Evolutionary conservation across 2,797 vertebrate genomes (phyloP), one percentile per base, ranked within the genome.

Genomic region (Xenopus petersii): DNA sequence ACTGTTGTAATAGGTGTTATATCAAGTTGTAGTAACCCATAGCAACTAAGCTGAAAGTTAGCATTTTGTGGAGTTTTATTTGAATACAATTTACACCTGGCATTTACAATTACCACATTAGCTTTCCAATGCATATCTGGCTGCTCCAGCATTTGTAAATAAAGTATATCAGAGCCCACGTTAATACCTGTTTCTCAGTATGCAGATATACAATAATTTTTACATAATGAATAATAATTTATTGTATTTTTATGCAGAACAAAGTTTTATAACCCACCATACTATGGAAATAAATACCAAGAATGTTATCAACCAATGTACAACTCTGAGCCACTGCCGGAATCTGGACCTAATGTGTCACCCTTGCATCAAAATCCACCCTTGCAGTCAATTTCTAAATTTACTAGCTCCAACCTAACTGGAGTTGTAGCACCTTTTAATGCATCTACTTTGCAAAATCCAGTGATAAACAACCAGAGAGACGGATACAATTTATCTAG

Each of bases 221-320:
- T 56, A 56, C 54, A 6, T 16, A 16, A 16, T 51, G 49, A 46
- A 10, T 46, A 55, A 42, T 24, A 21, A 55, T 33, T 8, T 33
- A 16, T 73, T 73, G 12, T 60, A 77, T 78, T 79, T 36, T 75
- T 74, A 79, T 91, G 72, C 77, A 95, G 94, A 77, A 89, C 94
- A n/a, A 91, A 86, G 80, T 96, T 88, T 86, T 94, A 94, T 81
- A 93, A 93, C 6, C 80, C 84, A 3, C 93, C 93, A 4, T 91
- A 92, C 0, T 88, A 92, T 3, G 86, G 89, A 74, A 87, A 90
- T 33, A 93, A 94, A 0, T 94, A 91, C 86, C 91, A 94, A 81
- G 94, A 86, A 61, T 91, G 90, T 12, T 93, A 88, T 69, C 84
- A 87, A 46, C 88, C 89, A 75, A 86, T 89, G 84, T 95, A 94